Evolutionary conservation across 2,888 invertebrate species (phyloP), one percentile per base, ranked within the genome.

Genomic region (Drosophila algonquin): DNA sequence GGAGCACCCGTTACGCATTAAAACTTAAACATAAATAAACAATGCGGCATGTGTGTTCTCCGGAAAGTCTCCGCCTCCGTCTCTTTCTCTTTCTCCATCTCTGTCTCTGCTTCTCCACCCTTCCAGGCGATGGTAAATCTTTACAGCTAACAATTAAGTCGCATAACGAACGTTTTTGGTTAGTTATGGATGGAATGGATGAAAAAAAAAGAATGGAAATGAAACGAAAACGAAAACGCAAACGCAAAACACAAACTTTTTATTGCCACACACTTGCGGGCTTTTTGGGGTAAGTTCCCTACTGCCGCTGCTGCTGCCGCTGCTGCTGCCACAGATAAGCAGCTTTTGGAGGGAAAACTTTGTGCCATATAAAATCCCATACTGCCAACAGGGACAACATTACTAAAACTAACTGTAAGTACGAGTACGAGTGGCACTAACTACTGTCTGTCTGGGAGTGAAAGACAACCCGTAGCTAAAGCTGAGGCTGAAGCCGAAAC

Each of bases 121-220:
- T 27, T 10, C 7, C 8, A 2, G 52, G 56, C 54, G 62, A 64
- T 72, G 65, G 77, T 81, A 87, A 87, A 80, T 81, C 87, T 85
- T 87, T 73, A 81, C 87, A 81, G 85, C 83, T 70, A 85, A 83
- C 83, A 83, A 83, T 83, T 83, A 83, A 83, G 83, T 87, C 85
- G 85, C 82, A 85, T 85, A 87, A 81, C 83, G 73, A 83, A 83
- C 80, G 75, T 75, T 87, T 85, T 75, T 76, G 79, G 81, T 54
- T 72, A 72, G 63, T 72, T 83, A 83, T 80, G 80, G 84, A 84
- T 82, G 74, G 68, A 21, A 21, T 21, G 21, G 21, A 50, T 67
- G 67, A 68, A 50, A 55, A 67, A 2, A 30, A 30, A 2, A 30
- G 30, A 30, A 30, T 1, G 2, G 44, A 65, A 35, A 9, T 24